Evolutionary conservation across 1,140 invertebrate species (phyloP).

Genomic region (Hylaeus anthracinus): DNA sequence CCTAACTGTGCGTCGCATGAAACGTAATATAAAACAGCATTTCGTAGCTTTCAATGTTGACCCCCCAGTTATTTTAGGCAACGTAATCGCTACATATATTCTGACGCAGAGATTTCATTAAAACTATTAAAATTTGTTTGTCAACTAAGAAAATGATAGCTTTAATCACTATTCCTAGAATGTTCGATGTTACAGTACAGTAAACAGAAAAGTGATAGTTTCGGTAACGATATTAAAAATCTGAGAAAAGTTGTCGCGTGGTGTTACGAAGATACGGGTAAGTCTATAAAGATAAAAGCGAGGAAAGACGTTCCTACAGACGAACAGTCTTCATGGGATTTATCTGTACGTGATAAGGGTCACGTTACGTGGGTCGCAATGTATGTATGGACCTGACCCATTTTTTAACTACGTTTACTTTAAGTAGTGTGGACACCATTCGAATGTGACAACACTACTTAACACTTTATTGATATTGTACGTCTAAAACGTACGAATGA

Average conservation of each 20-base stretch:
- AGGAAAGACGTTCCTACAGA: not conserved
- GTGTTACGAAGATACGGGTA: not conserved
- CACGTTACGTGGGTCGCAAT: conserved; percentile 3
- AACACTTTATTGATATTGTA: not conserved
- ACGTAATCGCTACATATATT: too few relatives aligned
- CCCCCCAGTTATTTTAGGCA: too few relatives aligned
- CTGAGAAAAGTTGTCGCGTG: not conserved
- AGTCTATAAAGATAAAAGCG: conserved; percentile 13
- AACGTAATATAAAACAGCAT: too few relatives aligned
- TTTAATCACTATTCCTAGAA: too few relatives aligned
- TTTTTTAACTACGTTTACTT: conserved; percentile 6
- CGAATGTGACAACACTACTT: conserved; percentile 2
- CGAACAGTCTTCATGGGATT: not conserved
- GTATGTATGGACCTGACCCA: conserved; percentile 13
- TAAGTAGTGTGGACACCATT: not conserved
- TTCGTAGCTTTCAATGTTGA: too few relatives aligned
- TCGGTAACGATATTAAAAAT: not conserved
- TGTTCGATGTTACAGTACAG: too few relatives aligned
- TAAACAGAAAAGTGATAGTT: not conserved
- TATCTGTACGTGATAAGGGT: conserved; percentile 39
- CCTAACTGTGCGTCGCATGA: too few relatives aligned
- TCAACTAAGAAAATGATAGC: too few relatives aligned
- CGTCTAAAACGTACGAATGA: not conserved
- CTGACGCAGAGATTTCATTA: too few relatives aligned
- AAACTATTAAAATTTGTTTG: too few relatives aligned